Evolutionary conservation across 2,797 vertebrate genomes (phyloP).

Genomic region (Peromyscus melanophrys): DNA sequence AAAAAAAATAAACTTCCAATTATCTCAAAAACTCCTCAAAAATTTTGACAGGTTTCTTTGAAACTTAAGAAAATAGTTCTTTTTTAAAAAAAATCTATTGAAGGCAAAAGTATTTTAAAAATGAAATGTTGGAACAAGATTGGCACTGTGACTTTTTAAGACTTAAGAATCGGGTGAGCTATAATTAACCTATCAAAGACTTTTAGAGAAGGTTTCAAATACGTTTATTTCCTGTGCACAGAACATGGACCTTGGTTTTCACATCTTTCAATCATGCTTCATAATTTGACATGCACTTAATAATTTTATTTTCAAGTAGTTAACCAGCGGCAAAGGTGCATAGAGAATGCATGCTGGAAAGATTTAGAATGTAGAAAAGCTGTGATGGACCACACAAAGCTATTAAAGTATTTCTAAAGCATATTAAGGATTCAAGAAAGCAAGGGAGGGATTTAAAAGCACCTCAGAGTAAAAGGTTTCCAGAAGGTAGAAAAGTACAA

Average conservation of each 20-base stretch:
- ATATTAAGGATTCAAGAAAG: not conserved
- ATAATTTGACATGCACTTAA: not conserved
- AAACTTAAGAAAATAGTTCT: slow-evolving; percentile 18
- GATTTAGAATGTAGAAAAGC: not conserved
- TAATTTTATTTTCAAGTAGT: slow-evolving; percentile 29
- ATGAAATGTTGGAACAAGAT: not conserved
- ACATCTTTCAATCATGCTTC: slow-evolving; percentile 13
- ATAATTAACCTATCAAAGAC: slow-evolving; percentile 70
- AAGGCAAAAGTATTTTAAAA: slow-evolving; percentile 48
- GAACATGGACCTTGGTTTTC: slow-evolving; percentile 16
- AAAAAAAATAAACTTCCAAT: slow-evolving; percentile 20
- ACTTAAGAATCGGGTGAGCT: slow-evolving; percentile 57
- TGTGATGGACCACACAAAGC: not conserved
- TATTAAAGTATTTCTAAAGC: not conserved
- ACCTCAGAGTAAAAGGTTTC: not conserved
- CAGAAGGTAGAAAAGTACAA: not conserved
- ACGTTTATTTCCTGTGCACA: slow-evolving; percentile 37
- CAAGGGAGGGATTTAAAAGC: not conserved
- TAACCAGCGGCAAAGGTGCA: not conserved
- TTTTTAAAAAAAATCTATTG: not conserved
- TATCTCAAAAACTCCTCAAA: slow-evolving; percentile 2
- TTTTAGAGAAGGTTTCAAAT: slow-evolving; percentile 48
- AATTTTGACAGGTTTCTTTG: slow-evolving; percentile 11
- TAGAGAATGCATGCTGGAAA: slow-evolving; percentile 6
- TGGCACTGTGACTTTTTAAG: slow-evolving; percentile 65